Evolutionary conservation across 1,140 invertebrate species (phyloP), one percentile per base, ranked within the genome.

Genomic region (Zaprionus africanus): DNA sequence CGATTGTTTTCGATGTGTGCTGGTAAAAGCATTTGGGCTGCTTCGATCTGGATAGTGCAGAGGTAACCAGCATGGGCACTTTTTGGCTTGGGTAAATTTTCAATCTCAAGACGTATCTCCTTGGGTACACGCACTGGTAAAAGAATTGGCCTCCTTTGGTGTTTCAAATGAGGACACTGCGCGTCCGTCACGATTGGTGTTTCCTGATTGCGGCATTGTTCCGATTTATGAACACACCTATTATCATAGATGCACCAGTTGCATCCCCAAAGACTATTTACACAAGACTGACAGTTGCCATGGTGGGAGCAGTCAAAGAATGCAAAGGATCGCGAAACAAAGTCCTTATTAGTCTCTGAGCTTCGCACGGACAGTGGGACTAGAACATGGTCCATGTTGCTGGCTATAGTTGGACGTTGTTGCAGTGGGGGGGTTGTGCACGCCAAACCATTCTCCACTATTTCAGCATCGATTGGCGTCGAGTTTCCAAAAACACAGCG

Each of bases 241-340:
- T 99, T 99, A 82, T 98, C 97, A 92, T 98, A 98, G 59, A 99
- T 96, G 93, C 98, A 99, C 98, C 98, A 99, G 88, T 97, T 98
- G 88, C 98, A 99, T 3, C 96, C 96, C 98, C 98, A 99, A 78
- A 97, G 95, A 62, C 97, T 97, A 82, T 95, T 95, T 5, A 98
- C 97, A 93, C 98, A 99, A 38, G 96, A 95, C 51, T 95, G 95
- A 92, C 98, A 98, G 79, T 96, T 97, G 12, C 94, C 95, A 92
- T 99, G 98, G 66, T 96, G 95, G 7, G 96, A 96, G 92, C 98
- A 99, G 93, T 99, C 98, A 93, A 97, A 99, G 92, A 97, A 99
- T 13, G 97, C 97, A 93, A 99, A 99, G 92, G 96, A 96, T 59
- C 96, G 94, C 2, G 97, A 98, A 4, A 99, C 98, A 94, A 99